phyloP scores from a whole-genome alignment of 64 coral and sea anemone genomes.

The Dendronephthya gigantea region DNA sequence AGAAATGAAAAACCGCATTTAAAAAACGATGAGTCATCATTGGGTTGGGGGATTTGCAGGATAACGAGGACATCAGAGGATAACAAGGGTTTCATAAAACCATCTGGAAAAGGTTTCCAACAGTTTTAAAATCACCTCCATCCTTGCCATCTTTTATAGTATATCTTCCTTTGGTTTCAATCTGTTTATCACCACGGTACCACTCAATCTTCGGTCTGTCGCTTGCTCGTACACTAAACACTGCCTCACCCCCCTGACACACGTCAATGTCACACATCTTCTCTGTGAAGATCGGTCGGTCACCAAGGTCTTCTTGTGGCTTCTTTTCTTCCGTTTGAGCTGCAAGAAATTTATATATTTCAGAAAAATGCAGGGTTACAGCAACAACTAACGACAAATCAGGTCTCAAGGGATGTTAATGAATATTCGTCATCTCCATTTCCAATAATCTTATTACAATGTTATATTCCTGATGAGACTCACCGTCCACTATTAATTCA shows the following conservation, averaged over 20 bases:
- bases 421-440: neutral
- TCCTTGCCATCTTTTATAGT: neutral
- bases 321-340: slow-evolving; percentile 3
- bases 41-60: too few species aligned
- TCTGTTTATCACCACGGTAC: neutral
- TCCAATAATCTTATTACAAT: neutral
- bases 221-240: neutral
- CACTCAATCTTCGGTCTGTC: neutral
- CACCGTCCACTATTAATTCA: neutral
- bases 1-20: too few species aligned
- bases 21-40: too few species aligned
- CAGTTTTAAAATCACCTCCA: neutral
- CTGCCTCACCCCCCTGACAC: neutral
- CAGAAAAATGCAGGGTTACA: neutral
- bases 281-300: neutral
- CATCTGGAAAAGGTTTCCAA: too few species aligned
- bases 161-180: neutral
- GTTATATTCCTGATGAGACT: too few species aligned
- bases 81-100: too few species aligned
- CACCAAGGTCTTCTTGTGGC: neutral
- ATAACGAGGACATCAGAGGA: too few species aligned
- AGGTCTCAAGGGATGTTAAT: too few species aligned
- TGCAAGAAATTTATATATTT: neutral
- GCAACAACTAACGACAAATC: neutral
- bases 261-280: neutral